A percentile compares a stretch with the other conserved stretches of the same genome.
These are phyloP conservation scores for Prionailurus bengalensis DNA, from an alignment of 2,113 vertebrate genomes.

Conservation along the genomic window DNA sequence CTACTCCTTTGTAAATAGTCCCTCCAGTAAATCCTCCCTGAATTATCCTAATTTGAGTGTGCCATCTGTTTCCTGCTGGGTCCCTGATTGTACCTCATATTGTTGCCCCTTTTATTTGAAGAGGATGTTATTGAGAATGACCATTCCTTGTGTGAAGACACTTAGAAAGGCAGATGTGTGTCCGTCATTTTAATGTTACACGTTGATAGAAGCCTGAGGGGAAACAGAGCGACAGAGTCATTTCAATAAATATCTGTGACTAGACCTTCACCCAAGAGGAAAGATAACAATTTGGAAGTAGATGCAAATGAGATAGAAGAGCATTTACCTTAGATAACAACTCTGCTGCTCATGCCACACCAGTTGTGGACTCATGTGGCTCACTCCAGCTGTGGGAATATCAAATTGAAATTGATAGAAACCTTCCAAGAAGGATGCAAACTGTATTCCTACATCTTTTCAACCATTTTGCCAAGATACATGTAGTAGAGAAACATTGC, in stretches of 20 bases:
- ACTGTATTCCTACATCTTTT: constrained; percentile 6
- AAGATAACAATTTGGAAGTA: not conserved
- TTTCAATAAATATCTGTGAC: constrained; percentile 1
- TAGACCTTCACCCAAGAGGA: constrained; percentile 56
- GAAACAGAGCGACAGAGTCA: not conserved
- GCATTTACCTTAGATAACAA: not conserved
- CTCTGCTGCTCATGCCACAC: not conserved
- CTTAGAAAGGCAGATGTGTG: not conserved
- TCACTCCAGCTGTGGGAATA: not conserved
- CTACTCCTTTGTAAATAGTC: not conserved
- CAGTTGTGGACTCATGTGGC: not conserved
- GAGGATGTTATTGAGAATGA: not conserved
- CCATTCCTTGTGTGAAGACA: constrained; percentile 27
- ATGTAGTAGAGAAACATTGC: not conserved
- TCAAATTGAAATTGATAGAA: not conserved
- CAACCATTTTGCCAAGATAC: constrained; percentile 9
- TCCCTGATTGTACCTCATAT: not conserved
- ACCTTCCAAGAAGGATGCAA: not conserved
- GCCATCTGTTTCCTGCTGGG: constrained; percentile 38
- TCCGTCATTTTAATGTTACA: not conserved
- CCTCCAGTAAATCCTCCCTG: not conserved
- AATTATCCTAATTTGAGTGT: not conserved
- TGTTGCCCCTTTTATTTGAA: constrained; percentile 41
- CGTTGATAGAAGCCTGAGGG: constrained; percentile 21
- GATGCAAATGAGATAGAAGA: constrained; percentile 1